A percentile compares a stretch with the other conserved stretches of the same genome.
Evolutionary conservation across 2,113 vertebrate species (phyloP).

Genomic region (Apaloderma vittatum): DNA sequence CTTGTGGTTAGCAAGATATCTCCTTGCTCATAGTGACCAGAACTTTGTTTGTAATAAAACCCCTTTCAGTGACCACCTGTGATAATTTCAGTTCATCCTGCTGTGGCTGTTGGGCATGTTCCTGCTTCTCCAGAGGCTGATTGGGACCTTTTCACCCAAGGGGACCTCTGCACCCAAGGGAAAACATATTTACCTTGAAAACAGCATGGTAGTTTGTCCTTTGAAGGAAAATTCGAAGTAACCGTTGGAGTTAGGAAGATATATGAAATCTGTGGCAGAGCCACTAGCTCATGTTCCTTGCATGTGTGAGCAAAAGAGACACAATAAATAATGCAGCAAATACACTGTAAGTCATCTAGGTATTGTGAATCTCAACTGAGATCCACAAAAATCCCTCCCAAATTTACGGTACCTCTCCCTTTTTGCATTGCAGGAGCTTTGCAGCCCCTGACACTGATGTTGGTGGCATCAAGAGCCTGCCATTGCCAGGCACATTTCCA

Average conservation of each 20-base stretch:
- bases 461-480: not conserved
- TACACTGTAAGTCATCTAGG: not conserved
- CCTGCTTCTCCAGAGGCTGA: not conserved
- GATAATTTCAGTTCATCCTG: not conserved
- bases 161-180: not conserved
- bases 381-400: not conserved
- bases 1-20: rapidly evolving
- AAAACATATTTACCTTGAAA: not conserved
- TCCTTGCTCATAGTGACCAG: not conserved
- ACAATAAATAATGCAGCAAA: not conserved
- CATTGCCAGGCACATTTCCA: not conserved
- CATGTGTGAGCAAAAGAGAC: not conserved
- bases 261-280: not conserved
- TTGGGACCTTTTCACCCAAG: not conserved
- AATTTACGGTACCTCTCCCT: not conserved
- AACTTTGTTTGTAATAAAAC: not conserved
- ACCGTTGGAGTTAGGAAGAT: not conserved
- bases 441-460: not conserved
- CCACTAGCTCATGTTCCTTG: not conserved
- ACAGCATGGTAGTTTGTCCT: not conserved
- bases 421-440: not conserved
- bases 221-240: not conserved
- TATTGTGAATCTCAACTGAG: not conserved
- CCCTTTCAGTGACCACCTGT: not conserved
- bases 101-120: not conserved